Conservation (phyloP, 2,888 invertebrate genomes). For the Troglohyphantes excavatus region DNA sequence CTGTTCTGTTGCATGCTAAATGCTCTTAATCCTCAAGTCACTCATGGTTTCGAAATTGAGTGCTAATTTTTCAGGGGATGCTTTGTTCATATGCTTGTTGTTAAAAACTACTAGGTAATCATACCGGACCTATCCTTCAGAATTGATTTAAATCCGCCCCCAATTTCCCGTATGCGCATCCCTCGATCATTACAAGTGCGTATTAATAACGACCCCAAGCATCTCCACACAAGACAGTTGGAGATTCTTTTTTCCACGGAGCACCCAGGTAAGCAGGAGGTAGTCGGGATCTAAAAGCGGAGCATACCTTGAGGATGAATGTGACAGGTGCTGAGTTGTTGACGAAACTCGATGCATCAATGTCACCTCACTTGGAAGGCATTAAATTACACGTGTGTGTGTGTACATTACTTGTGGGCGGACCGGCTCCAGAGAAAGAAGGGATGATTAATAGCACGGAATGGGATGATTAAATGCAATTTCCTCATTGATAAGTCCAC, state of each 20-base stretch:
- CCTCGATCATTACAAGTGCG: no score
- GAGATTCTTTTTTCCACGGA: background rate
- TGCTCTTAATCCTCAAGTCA: no score
- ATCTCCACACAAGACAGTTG: no score
- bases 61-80: no score
- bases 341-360: slow-evolving; percentile 71
- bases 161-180: no score
- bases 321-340: slow-evolving; percentile 76
- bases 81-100: no score
- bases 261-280: background rate
- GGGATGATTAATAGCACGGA: background rate
- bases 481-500: slow-evolving; percentile 41
- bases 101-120: no score
- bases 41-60: no score
- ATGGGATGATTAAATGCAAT: slow-evolving; percentile 53
- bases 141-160: no score
- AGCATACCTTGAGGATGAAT: slow-evolving; percentile 58
- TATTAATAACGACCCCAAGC: no score
- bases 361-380: slow-evolving; percentile 64
- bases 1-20: no score
- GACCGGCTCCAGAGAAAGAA: background rate
- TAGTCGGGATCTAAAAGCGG: slow-evolving; percentile 58
- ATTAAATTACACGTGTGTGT: slow-evolving; percentile 72
- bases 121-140: no score
- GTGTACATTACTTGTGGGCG: slow-evolving; percentile 74